Evolutionary conservation across 2,888 invertebrate species (phyloP), one percentile per base, ranked within the genome.

Genomic region (Caenorhabditis afra): DNA sequence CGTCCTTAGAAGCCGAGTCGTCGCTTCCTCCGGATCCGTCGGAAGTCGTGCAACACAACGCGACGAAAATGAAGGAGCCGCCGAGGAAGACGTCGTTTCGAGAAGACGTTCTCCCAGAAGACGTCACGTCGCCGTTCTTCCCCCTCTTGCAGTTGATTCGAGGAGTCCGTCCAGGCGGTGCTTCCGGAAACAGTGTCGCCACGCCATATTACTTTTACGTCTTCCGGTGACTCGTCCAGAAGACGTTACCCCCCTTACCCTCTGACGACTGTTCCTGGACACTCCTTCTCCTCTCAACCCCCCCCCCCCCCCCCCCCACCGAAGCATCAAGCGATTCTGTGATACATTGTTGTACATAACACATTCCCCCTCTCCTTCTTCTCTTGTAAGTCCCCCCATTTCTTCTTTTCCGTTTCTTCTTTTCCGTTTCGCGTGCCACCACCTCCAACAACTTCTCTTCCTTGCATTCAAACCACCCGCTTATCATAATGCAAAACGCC

Each of bases 261-360:
- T 29, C 44, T 70, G 78, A 78, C 50, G 78, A 78, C 78, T 78
- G 67, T 78, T 78, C 62, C 78, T 45, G 78, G 78, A 78, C 78
- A 73, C 71, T 23, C 78, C 55, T 65, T 62, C 66, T 76, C 74
- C 65, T 66, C 59, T 66, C 59, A 74, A 71, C 41, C 37, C 45
- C 22, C 22, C 14, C 22, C 20, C 50, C 1, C 20, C 22, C 22
- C 50, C 18, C 23, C 23, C 44, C 23, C 23, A 44, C 58, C 44
- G 20, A 44, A 20, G 29, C 71, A 57, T 57, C 71, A 55, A 29
- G 71, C 71, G 55, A 64, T 29, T 53, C 71, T 71, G 71, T 71
- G 71, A 71, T 71, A 71, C 62, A 29, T 29, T 62, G 71, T 64
- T 71, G 71, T 71, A 71, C 55, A 71, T 71, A 71, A 62, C 53